phyloP scores from a whole-genome alignment of 1,140 invertebrate genomes.

The Macrobrachium rosenbergii region DNA sequence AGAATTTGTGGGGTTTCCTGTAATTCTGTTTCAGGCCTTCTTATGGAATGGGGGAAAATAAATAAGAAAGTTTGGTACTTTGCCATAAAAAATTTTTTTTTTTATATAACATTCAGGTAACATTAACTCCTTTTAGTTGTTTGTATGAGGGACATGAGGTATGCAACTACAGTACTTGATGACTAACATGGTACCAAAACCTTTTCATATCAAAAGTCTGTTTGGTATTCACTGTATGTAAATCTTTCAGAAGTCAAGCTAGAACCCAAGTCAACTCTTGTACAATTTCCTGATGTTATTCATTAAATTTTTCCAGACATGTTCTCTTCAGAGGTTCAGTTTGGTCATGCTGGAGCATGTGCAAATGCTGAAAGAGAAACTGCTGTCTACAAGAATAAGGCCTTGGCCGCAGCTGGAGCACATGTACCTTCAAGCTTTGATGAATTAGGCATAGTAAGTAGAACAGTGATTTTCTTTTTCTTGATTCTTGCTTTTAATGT shows the following conservation, averaged over 20 bases:
- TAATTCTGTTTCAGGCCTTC: neutral
- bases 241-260: no score
- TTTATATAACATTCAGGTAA: no score
- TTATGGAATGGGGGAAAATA: no score
- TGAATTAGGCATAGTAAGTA: constrained; percentile 79
- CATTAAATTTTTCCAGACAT: constrained; percentile 72
- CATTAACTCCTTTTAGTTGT: no score
- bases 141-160: no score
- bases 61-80: no score
- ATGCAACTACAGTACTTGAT: no score
- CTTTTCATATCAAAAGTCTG: neutral
- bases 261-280: no score
- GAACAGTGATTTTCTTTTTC: neutral
- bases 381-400: constrained; percentile 91
- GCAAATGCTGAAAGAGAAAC: constrained; percentile 97
- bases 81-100: no score
- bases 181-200: no score
- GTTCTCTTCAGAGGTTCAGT: constrained; percentile 99
- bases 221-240: neutral
- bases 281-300: neutral
- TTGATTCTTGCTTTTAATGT: neutral
- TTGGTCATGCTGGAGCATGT: constrained; percentile 98
- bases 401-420: constrained; percentile 86
- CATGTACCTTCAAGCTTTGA: constrained; percentile 95
- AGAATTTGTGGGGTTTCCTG: neutral